Evolutionary conservation across 2,113 vertebrate species (phyloP).

Genomic region (Xenus cinereus): DNA sequence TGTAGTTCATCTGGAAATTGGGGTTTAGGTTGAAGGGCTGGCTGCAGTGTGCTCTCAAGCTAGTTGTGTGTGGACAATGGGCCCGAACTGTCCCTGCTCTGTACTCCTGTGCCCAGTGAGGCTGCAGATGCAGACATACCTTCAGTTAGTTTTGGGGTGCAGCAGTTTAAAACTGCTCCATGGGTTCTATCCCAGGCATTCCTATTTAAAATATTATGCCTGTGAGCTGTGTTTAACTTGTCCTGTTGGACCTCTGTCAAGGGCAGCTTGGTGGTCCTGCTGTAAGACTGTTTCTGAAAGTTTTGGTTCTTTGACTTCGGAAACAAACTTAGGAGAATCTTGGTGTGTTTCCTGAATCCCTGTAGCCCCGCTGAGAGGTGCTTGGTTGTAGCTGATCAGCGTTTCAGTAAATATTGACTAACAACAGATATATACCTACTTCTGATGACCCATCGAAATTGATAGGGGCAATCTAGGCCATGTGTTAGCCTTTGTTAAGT

Average conservation of each 20-base stretch:
- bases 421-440: rapidly evolving
- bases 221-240: background rate
- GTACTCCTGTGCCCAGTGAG: background rate
- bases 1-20: background rate
- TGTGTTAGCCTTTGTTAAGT: background rate
- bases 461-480: background rate
- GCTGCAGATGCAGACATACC: background rate
- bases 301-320: background rate
- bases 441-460: background rate
- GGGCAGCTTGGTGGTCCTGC: background rate
- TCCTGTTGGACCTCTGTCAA: rapidly evolving
- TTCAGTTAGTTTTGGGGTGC: background rate
- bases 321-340: background rate
- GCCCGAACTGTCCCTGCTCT: background rate
- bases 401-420: background rate
- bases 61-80: background rate
- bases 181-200: background rate
- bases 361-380: rapidly evolving
- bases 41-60: background rate
- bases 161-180: background rate
- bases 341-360: background rate
- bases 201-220: background rate
- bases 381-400: rapidly evolving
- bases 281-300: background rate
- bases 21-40: background rate